Base-by-base conservation (phyloP, 2,888 invertebrate genomes). In the Ichneumoninae sp. region DNA sequence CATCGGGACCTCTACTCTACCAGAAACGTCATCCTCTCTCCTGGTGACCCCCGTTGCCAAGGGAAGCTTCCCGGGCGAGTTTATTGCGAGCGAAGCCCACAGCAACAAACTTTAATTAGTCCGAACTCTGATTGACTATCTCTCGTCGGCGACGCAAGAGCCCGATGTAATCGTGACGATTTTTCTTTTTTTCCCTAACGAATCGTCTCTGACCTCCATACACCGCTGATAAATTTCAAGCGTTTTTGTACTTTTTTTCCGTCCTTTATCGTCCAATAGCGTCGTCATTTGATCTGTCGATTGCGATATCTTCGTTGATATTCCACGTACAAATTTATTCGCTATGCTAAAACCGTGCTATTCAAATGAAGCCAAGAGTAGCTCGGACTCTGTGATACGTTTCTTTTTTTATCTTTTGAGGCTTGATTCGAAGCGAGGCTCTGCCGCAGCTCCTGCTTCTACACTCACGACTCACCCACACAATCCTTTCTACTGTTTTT, bases 101-200 rank as follows among this genome's bases (percentile, higher is more conserved):
- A 85, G 87, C 85, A 86, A 85, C 85, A 83, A 89, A 89, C 87
- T 89, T 89, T 88, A 89, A 89, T 89, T 88, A 89, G 88, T 84
- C 83, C 82, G 33, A 81, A 83, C 73, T 82, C 83, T 85, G 79
- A 81, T 83, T 81, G 76, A 86, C 75, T 76, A 63, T 71, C 79
- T 71, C 79, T 83, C 76, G 86, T 83, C 63, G 80, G 74, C 77
- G 73, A 66, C 71, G 65, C 69, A 75, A 73, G 68, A 73, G 40
- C 68, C 16, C 30, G 80, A 77, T 63, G 85, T 74, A 88, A 81
- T 86, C 83, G 82, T 16, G 44, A 70, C 47, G 44, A 44, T 83
- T 81, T n/a, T 79, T 19, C 40, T 57, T 47, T 66, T 66, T 75
- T 33, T 66, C 8, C 3, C 22, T 22, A 8, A 26, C 50, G 8